Evolutionary conservation across 2,888 invertebrate species (phyloP), one percentile per base, ranked within the genome.

Genomic region (Dione juno): DNA sequence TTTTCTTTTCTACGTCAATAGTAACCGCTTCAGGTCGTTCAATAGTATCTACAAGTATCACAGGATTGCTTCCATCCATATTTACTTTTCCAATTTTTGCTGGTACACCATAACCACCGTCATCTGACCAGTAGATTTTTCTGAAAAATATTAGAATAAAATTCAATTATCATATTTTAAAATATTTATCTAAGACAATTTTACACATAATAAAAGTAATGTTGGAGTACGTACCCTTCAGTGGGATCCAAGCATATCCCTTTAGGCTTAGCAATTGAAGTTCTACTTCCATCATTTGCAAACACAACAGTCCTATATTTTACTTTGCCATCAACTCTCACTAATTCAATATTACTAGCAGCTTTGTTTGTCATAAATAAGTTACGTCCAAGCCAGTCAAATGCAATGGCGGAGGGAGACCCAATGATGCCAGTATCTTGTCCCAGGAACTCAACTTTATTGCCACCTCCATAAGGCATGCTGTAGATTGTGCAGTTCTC

Each of bases 381-480:
- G 90, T 99, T 99, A 67, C 98, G 94, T 5, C 99, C 99, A 28
- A 99, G 94, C 99, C 99, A 99, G 86, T 99, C 99, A 82, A 99
- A 97, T 0, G 99, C 99, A 52, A 99, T 95, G 0, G 97, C 95
- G 45, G 97, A 97, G 0, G 99, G 97, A 0, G 98, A 96, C 0
- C 99, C 98, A 10, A 98, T 96, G 61, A 98, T 95, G n/a, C 98
- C 97, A 1, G 95, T 94, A 79, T 97, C 97, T 6, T 93, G 87
- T n/a, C 96, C 96, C 8, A 98, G 94, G 86, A 98, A 97, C 79
- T 96, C 96, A 0, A 77, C 80, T 76, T 87, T 87, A 68, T 97
- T 97, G 1, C 98, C 97, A 13, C 98, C 98, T 13, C 96, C 96
- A 78, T 97, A 96, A 0, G 97, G 97, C 80, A 97, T 97, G 37